These are phyloP conservation scores for Cartodere bifasciata DNA, from an alignment of 2,888 invertebrate genomes.

Conservation along the genomic window DNA sequence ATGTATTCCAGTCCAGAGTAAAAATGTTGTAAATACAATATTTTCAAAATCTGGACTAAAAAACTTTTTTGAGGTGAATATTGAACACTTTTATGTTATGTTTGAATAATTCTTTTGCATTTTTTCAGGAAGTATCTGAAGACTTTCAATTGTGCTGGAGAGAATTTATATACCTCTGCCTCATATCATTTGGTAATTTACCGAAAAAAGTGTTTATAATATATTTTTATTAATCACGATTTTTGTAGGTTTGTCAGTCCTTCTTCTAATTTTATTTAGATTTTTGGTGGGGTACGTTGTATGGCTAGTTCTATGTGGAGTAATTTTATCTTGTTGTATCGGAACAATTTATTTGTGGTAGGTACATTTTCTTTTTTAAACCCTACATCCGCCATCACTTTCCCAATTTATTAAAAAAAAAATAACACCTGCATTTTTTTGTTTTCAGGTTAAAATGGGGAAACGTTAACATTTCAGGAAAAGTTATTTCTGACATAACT, in stretches of 20 bases:
- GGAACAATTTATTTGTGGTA: slow-evolving; percentile 50
- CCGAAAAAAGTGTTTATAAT: too few species aligned
- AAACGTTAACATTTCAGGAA: slow-evolving; percentile 15
- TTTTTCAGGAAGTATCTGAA: slow-evolving; percentile 43
- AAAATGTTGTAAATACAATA: too few species aligned
- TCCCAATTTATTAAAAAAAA: slow-evolving; percentile 8
- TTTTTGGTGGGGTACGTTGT: slow-evolving; percentile 47
- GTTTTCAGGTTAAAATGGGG: slow-evolving; percentile 35
- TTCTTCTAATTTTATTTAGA: slow-evolving; percentile 42
- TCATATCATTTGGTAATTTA: slow-evolving; percentile 49
- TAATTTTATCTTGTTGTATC: slow-evolving; percentile 37
- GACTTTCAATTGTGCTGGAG: slow-evolving; percentile 46
- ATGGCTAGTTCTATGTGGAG: slow-evolving; percentile 46
- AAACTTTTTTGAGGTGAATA: too few species aligned
- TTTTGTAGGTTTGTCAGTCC: slow-evolving; percentile 40
- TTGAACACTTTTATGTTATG: too few species aligned
- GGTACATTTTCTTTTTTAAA: slow-evolving; percentile 16
- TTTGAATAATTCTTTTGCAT: too few species aligned
- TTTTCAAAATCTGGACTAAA: too few species aligned
- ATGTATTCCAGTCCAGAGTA: too few species aligned
- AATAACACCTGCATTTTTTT: neutral
- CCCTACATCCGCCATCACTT: neutral
- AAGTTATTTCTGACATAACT: slow-evolving; percentile 19
- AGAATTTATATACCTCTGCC: slow-evolving; percentile 45
- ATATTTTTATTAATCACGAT: slow-evolving; percentile 4